Base-by-base conservation (phyloP, 1,140 invertebrate genomes). In the Drosophila punjabiensis region DNA sequence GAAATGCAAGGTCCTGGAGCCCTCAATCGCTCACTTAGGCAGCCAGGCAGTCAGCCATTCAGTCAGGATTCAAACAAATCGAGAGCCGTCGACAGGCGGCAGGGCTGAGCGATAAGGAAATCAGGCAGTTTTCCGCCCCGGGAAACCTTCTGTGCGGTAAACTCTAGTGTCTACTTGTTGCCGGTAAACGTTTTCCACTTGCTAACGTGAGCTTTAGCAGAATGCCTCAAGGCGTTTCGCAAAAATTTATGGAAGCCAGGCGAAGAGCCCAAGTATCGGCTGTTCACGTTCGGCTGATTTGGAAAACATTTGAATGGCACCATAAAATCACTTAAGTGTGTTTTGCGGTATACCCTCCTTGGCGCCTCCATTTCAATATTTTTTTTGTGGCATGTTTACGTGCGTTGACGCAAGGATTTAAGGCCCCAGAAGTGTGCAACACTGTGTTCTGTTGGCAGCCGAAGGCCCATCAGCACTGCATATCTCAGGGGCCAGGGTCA, bases 251-350 rank as follows among this genome's bases (percentile, higher is more conserved):
- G 67, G 65, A 60, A 35, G 4, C 41, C n/a, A 39, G 20, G 28
- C 43, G 37, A 30, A 20, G 63, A 43, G 28, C n/a, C 47, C 32
- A 56, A 61, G 45, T 41, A 41, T 33, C 43, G 50, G 62, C 18
- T 47, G 50, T 86, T 68, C 52, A 67, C 55, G 76, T 64, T 79
- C 64, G 77, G 73, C 74, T 81, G 81, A 84, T 89, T 88, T 84
- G 63, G 67, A 81, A 88, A 64, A 71, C 85, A 88, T 88, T 88
- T 89, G 77, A 88, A 88, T 79, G 74, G 69, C 55, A 66, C 73
- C 85, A 88, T 88, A 81, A 88, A 88, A 88, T 88, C 81, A 84
- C 81, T 89, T 88, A 89, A 75, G 81, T 89, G 81, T 86, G 39
- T 79, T 86, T 78, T 82, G 64, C 69, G 59, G 60, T 66, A 87